Percentiles rank a stretch among this genome's conserved stretches.
phyloP scores from a whole-genome alignment of 2,888 invertebrate species.

The Drosophila nigritarsus region DNA sequence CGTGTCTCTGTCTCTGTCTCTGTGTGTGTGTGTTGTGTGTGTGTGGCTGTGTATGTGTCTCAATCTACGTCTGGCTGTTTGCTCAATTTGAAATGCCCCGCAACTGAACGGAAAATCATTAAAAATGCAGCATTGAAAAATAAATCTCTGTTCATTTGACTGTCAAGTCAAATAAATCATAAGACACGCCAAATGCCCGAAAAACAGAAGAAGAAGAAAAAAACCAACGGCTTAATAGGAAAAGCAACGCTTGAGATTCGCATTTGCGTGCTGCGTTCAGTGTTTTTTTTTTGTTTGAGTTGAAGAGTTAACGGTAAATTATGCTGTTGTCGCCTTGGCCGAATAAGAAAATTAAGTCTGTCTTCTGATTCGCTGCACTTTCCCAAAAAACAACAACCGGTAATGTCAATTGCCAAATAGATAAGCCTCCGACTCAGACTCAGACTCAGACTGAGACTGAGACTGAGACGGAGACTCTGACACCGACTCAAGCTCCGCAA shows the following conservation, averaged over 20 bases:
- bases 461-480: background rate
- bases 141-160: constrained; percentile 79
- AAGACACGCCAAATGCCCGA: constrained; percentile 72
- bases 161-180: constrained; percentile 80
- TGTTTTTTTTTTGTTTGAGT: constrained; percentile 36
- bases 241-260: constrained; percentile 37
- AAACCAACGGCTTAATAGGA: constrained; percentile 24
- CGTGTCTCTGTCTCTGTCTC: constrained; percentile 39
- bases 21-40: constrained; percentile 18
- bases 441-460: background rate
- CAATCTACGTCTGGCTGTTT: constrained; percentile 48
- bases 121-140: constrained; percentile 73
- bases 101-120: constrained; percentile 68
- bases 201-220: constrained; percentile 26
- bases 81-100: constrained; percentile 50
- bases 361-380: constrained; percentile 62
- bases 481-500: constrained; percentile 29
- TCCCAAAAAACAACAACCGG: constrained; percentile 57
- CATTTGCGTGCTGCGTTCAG: constrained; percentile 56
- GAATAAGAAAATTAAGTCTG: constrained; percentile 25
- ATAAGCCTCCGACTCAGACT: constrained; percentile 44
- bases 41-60: constrained; percentile 17
- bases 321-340: constrained; percentile 72
- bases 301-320: constrained; percentile 78
- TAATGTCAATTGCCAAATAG: constrained; percentile 46